phyloP scores from a whole-genome alignment of 2,113 vertebrate species.

The Gallinago undulata region DNA sequence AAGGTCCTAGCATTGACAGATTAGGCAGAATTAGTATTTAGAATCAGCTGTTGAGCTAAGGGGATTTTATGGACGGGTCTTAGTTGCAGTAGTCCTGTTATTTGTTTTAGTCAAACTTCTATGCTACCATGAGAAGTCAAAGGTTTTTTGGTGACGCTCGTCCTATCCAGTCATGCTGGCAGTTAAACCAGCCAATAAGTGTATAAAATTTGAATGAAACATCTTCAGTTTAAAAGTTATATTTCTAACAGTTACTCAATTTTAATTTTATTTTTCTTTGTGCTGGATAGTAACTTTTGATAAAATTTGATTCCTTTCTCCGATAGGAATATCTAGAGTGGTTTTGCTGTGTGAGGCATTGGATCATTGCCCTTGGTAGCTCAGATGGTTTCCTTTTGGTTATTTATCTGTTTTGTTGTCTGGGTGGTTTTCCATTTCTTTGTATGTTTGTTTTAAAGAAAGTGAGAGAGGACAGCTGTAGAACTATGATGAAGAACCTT shows the following conservation, averaged over 20 bases:
- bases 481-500: background rate
- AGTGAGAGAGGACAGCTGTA: accelerated
- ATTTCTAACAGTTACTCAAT: background rate
- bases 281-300: background rate
- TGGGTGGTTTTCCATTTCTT: background rate
- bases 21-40: background rate
- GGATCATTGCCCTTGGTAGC: background rate
- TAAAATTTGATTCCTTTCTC: background rate
- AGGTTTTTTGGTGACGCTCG: background rate
- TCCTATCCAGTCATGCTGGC: background rate
- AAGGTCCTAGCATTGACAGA: background rate
- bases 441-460: background rate
- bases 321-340: background rate
- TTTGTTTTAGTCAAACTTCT: background rate
- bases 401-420: background rate
- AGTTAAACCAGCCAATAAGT: background rate
- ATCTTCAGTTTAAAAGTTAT: background rate
- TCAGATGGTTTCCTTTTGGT: background rate
- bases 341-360: background rate
- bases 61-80: background rate
- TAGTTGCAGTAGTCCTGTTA: background rate
- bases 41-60: background rate
- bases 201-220: background rate
- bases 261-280: background rate
- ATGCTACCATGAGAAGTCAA: background rate